Conservation (phyloP, 2,888 invertebrate genomes). For the Agriopis marginaria region DNA sequence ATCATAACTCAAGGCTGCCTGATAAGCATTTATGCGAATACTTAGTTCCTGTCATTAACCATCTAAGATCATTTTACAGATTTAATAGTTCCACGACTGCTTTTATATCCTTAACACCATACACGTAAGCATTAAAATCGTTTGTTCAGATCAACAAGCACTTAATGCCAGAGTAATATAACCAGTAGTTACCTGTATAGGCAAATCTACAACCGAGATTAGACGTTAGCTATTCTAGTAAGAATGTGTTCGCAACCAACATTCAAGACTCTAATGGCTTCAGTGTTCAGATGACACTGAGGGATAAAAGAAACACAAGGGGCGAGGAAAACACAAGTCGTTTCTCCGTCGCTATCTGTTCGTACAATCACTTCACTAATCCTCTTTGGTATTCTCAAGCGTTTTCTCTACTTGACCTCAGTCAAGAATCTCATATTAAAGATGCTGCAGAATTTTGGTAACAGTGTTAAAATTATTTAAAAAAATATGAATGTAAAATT, state of each 20-base stretch:
- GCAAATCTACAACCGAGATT: conserved; percentile 13
- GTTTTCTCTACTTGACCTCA: conserved; percentile 17
- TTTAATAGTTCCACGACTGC: neutral
- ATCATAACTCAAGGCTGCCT: conserved; percentile 9
- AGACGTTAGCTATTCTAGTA: conserved; percentile 23
- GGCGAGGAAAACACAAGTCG: conserved; percentile 38
- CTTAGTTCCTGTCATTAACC: conserved; percentile 29
- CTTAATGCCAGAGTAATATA: conserved; percentile 37
- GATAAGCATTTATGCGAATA: conserved; percentile 23
- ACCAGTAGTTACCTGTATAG: conserved; percentile 16
- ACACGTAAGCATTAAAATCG: conserved; percentile 25
- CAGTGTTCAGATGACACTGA: conserved; percentile 35
- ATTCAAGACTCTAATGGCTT: conserved; percentile 29
- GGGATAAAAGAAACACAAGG: conserved; percentile 41
- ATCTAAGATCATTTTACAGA: conserved; percentile 16
- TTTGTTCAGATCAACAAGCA: conserved; percentile 25
- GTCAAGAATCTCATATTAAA: conserved; percentile 5
- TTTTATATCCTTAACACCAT: conserved; percentile 7
- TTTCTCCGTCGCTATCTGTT: conserved; percentile 36
- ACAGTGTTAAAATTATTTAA: neutral
- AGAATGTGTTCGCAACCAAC: conserved; percentile 15
- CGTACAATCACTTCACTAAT: conserved; percentile 37
- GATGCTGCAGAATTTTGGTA: neutral
- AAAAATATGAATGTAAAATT: no score
- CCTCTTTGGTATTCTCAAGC: conserved; percentile 7